Evolutionary conservation across 1,140 invertebrate genomes (phyloP).

Genomic region (Drosophila parvula): DNA sequence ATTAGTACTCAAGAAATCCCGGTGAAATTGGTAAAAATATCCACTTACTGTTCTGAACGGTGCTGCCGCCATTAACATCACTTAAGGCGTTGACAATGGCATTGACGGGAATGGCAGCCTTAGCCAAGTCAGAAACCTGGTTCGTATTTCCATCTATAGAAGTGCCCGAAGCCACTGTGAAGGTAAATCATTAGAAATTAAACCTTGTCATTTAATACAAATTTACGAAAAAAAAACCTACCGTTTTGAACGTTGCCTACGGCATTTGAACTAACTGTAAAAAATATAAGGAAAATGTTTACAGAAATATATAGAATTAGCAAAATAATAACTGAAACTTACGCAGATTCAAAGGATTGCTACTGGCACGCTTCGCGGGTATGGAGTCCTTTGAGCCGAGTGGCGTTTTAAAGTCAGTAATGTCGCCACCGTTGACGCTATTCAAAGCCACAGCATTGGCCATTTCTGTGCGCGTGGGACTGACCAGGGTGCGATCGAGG

Average conservation of each 20-base stretch:
- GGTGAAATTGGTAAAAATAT: neutral
- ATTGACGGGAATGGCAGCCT: neutral
- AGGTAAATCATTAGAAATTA: neutral
- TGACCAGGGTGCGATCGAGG: constrained; percentile 39
- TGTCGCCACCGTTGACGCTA: constrained; percentile 26
- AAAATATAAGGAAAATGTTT: neutral
- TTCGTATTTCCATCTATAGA: neutral
- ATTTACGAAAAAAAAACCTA: neutral
- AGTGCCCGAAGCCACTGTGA: neutral
- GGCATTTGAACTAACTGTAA: constrained; percentile 6
- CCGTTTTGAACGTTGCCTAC: constrained; percentile 3
- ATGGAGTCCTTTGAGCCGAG: constrained; percentile 11
- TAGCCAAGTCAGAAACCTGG: no score
- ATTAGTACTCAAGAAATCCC: neutral
- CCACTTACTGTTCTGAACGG: neutral
- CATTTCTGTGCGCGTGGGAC: constrained; percentile 9
- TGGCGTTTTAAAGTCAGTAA: neutral
- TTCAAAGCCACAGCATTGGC: constrained; percentile 26
- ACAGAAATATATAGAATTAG: neutral
- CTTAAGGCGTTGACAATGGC: neutral
- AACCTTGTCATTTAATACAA: no score
- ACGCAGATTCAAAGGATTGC: neutral
- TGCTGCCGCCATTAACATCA: no score
- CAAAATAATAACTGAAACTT: neutral
- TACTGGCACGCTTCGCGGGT: constrained; percentile 41